These are phyloP conservation scores for Phrynocephalus forsythii DNA, from an alignment of 2,797 vertebrate genomes.

Conservation along the genomic window DNA sequence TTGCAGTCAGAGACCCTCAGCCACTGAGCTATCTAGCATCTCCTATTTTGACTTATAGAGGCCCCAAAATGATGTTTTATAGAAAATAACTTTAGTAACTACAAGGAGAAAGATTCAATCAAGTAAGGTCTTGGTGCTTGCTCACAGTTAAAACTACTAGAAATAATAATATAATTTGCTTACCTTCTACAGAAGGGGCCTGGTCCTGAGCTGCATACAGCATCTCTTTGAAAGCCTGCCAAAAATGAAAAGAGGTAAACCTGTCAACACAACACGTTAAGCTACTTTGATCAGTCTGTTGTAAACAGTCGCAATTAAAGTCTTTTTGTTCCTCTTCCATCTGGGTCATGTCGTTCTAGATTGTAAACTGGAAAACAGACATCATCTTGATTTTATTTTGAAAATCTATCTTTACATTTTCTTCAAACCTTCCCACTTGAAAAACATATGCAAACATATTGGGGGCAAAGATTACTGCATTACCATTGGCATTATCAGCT, in stretches of 20 bases:
- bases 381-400: neutral
- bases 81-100: too few relatives aligned
- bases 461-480: neutral
- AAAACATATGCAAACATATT: neutral
- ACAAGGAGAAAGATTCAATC: too few relatives aligned
- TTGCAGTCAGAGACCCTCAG: too few relatives aligned
- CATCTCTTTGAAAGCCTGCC: constrained; percentile 98
- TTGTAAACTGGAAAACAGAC: neutral
- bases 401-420: neutral
- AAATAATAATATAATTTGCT: constrained; percentile 55
- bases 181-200: constrained; percentile 99
- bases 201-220: constrained; percentile 98
- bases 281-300: constrained; percentile 21
- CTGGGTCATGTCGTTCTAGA: neutral
- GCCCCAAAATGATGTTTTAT: too few relatives aligned
- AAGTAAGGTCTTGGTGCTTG: neutral
- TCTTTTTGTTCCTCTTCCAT: constrained; percentile 51
- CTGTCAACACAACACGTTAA: constrained; percentile 39
- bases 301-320: constrained; percentile 59
- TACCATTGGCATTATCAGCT: neutral
- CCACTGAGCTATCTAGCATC: too few relatives aligned
- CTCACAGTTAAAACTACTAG: constrained; percentile 42
- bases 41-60: too few relatives aligned
- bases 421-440: neutral
- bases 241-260: constrained; percentile 55